Evolutionary conservation across 2,888 invertebrate species (phyloP), one percentile per base, ranked within the genome.

Genomic region (Drosophila kambysellisi): DNA sequence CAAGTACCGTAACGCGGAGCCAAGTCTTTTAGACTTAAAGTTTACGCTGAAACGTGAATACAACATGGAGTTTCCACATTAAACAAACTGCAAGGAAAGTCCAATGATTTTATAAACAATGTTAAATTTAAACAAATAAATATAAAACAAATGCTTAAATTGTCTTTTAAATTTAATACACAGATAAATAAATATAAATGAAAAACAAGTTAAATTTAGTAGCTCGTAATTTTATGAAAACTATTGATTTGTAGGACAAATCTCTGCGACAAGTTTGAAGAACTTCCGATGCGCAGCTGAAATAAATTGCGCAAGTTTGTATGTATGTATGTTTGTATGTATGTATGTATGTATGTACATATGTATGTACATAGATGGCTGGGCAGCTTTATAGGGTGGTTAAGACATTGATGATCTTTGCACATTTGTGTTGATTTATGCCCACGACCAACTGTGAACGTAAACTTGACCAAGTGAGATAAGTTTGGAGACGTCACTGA

Each of bases 31-130:
- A 3, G 89, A 90, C 2, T 61, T 90, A 11, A 62, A 86, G 39
- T 71, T 88, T 8, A 61, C 43, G 0, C 46, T 90, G 0, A 90
- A 86, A 8, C 69, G 87, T 0, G 90, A 84, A 17, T 90, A 80
- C 25, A 80, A 90, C 8, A 83, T 88, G 70, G 73, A 79, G 41
- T 79, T 87, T 46, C 59, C 87, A 25, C 29, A 8, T 25, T 0
- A 20, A 20, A 20, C 11, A 11, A 3, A 20, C 11, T 20, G 11
- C 2, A 11, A 20, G 5, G 2, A 11, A 11, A 46, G 12, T 20
- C 20, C 20, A 12, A 12, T 3, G 2, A 20, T 12, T 12, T n/a
- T 41, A 41, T 20, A 41, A 20, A 7, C 12, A 46, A 15, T 25
- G 1, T 4, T 7, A 46, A 7, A 46, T 4, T 15, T 15, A 46